Conservation (phyloP, 2,888 invertebrate genomes). For the Copidosoma aretas region DNA sequence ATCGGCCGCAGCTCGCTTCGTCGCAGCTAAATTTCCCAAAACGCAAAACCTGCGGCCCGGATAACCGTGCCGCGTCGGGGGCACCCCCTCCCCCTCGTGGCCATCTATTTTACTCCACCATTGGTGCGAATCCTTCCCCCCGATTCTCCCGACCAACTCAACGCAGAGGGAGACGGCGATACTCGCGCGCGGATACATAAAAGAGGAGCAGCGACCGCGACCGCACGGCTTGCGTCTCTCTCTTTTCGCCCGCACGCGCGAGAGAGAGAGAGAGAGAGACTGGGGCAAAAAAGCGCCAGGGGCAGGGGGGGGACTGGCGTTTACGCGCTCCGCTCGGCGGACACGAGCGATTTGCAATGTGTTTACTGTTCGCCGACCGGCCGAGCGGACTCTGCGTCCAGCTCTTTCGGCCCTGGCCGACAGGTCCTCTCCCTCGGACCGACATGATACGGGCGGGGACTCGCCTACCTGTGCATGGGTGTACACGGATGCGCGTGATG, state of each 20-base stretch:
- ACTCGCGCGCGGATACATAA: too few relatives aligned
- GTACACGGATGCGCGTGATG: background rate
- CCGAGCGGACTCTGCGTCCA: background rate
- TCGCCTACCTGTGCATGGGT: background rate
- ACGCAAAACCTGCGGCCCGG: too few relatives aligned
- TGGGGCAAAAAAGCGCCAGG: background rate
- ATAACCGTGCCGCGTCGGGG: too few relatives aligned
- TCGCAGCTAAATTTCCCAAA: too few relatives aligned
- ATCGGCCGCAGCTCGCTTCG: too few relatives aligned
- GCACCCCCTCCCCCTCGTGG: too few relatives aligned
- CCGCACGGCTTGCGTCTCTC: background rate
- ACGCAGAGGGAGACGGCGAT: too few relatives aligned
- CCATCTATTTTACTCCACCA: too few relatives aligned
- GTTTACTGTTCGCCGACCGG: conserved; percentile 35
- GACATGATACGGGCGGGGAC: background rate
- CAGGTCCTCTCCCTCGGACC: background rate
- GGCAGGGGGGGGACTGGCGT: background rate
- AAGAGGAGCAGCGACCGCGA: background rate
- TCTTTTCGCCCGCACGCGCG: background rate
- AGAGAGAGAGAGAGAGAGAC: background rate
- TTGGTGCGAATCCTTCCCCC: too few relatives aligned
- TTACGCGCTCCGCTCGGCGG: background rate
- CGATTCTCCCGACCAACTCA: too few relatives aligned
- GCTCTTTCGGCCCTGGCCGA: too few relatives aligned
- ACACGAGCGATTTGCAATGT: conserved; percentile 27